Conservation (phyloP, 2,113 vertebrate genomes). For the Heterotis niloticus region DNA sequence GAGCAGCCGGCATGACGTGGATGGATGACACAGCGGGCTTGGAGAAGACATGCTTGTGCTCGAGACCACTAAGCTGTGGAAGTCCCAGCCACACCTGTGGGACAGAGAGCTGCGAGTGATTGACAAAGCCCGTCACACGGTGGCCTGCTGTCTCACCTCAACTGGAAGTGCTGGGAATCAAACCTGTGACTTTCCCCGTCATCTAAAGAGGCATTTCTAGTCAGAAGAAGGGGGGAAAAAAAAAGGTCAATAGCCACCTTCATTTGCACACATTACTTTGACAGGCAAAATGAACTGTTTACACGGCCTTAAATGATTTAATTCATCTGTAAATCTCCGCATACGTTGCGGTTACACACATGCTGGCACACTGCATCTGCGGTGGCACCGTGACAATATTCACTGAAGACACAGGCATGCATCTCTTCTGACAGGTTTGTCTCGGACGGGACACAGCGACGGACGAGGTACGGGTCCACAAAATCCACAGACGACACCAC, state of each 20-base stretch:
- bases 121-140: background rate
- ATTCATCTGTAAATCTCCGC: background rate
- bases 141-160: constrained; percentile 57
- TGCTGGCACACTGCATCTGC: background rate
- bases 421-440: background rate
- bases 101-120: background rate
- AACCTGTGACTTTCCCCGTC: constrained; percentile 65
- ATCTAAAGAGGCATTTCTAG: constrained; percentile 67
- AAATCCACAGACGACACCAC: constrained; percentile 16
- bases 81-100: background rate
- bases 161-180: constrained; percentile 68
- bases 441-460: constrained; percentile 27
- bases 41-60: background rate
- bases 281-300: background rate
- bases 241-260: constrained; percentile 5
- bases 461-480: constrained; percentile 16
- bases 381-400: background rate
- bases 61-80: background rate
- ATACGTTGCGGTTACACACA: background rate
- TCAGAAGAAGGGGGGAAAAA: constrained; percentile 40
- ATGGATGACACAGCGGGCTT: background rate
- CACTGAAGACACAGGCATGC: constrained; percentile 1
- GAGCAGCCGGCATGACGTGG: background rate
- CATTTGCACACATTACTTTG: constrained; percentile 12
- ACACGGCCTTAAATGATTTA: background rate